Evolutionary conservation across 2,888 invertebrate genomes (phyloP), one percentile per base, ranked within the genome.

Genomic region (Callyntrura sp.): DNA sequence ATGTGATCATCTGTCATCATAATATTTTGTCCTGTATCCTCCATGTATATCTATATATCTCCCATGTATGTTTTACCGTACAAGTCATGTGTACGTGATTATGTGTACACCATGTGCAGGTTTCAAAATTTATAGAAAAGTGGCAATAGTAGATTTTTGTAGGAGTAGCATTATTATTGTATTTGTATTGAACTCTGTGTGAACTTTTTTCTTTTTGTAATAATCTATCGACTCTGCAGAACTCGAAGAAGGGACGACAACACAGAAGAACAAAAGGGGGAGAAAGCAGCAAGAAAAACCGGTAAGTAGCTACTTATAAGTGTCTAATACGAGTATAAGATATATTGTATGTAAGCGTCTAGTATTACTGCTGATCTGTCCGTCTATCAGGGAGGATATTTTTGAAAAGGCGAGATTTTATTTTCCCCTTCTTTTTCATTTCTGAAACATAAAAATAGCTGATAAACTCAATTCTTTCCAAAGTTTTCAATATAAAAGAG

Each of bases 1-100:
- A 86, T 86, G 79, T 86, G 86, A 86, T 78, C 79, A 86, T 86
- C 86, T 86, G 86, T 86, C 86, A 86, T 86, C 86, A 86, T 86
- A 86, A 78, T 79, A 86, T 86, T 79, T 51, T 76, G 48, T 23
- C 60, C 43, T 70, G 23, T 48, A 73, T 35, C 20, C 17, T 20
- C 73, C 55, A 43, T 73, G 57, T 70, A 73, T 57, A 43, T 57
- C 20, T 43, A 9, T 62, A 62, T 62, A 62, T 62, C n/a, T n/a
- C 28, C 70, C 25, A 11, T 51, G 51, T 73, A 73, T 45, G n/a
- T 45, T 51, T 51, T 11, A 51, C 9, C 11, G 25, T n/a, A 62
- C 11, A 14, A 9, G 14, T 23, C 17, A 8, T 65, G 43, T 43
- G 17, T 25, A 12, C 35, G 68, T 68, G 5, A 12, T 25, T 51